Conservation (phyloP, 2,888 invertebrate species). For the Nasonia oneida region DNA sequence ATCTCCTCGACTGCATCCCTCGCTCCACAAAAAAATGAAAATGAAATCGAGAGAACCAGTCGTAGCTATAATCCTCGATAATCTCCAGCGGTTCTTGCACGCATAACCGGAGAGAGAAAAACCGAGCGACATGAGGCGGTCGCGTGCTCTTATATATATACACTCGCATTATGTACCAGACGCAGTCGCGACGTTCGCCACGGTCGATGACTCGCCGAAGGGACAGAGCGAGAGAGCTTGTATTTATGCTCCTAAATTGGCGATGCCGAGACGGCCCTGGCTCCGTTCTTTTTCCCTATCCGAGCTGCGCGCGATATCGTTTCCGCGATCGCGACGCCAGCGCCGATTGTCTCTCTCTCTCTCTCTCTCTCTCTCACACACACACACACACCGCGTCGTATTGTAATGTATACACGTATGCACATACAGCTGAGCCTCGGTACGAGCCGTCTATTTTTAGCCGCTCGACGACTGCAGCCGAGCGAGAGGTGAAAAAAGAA, state of each 20-base stretch:
- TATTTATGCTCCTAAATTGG: constrained; percentile 5
- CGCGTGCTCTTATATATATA: not conserved
- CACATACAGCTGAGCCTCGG: not conserved
- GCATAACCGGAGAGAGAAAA: not conserved
- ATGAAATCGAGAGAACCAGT: not conserved
- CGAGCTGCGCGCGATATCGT: not conserved
- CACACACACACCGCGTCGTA: too few species aligned
- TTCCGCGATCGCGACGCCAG: not conserved
- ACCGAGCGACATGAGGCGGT: not conserved
- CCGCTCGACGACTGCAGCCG: not conserved
- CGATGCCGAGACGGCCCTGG: not conserved
- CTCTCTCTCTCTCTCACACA: not conserved
- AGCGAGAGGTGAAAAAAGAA: not conserved
- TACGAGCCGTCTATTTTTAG: not conserved
- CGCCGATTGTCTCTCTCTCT: not conserved
- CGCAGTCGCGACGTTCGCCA: not conserved
- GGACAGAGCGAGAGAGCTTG: not conserved
- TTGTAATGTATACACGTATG: not conserved
- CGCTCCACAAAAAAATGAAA: not conserved
- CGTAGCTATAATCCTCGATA: not conserved
- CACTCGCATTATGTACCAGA: too few species aligned
- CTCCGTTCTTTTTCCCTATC: not conserved
- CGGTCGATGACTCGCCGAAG: constrained; percentile 47
- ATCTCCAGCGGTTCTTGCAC: not conserved
- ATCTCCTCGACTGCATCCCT: not conserved